Evolutionary conservation across 2,888 invertebrate species (phyloP).

Genomic region (Caenorhabditis becei): DNA sequence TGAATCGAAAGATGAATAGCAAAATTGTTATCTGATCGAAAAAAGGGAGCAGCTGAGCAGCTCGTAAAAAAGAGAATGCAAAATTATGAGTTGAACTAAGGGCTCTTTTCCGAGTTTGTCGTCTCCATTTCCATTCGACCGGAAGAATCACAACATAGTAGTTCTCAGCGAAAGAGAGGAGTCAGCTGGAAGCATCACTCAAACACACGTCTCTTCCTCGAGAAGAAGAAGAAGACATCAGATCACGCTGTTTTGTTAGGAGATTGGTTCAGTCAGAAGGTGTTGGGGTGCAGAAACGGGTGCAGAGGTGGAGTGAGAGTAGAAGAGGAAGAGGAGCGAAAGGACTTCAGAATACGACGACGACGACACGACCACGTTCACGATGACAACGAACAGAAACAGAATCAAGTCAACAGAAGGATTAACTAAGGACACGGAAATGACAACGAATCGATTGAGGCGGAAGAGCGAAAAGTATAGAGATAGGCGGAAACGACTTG

Average conservation of each 20-base stretch:
- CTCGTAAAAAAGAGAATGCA: not conserved
- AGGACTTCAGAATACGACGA: not conserved
- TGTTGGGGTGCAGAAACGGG: not conserved
- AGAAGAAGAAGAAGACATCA: not conserved
- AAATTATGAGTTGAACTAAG: slow-evolving; percentile 1
- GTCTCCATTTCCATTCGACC: not conserved
- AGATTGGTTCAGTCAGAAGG: not conserved
- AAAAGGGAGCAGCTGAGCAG: not conserved
- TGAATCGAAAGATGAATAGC: not conserved
- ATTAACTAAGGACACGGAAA: not conserved
- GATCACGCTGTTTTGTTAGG: slow-evolving; percentile 5
- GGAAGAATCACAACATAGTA: slow-evolving; percentile 1
- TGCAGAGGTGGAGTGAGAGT: not conserved
- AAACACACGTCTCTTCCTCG: not conserved
- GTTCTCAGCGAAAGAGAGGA: not conserved
- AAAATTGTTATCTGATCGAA: not conserved
- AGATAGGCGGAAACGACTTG: not conserved
- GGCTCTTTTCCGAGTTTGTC: slow-evolving; percentile 13
- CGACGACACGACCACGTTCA: not conserved
- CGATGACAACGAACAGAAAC: not conserved
- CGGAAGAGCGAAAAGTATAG: slow-evolving; percentile 8
- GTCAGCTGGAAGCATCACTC: slow-evolving; percentile 18
- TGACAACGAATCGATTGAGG: not conserved
- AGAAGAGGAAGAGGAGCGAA: not conserved
- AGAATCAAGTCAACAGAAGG: not conserved